Evolutionary conservation across 2,888 invertebrate species (phyloP), one percentile per base, ranked within the genome.

Genomic region (Falcaria lacertinaria): DNA sequence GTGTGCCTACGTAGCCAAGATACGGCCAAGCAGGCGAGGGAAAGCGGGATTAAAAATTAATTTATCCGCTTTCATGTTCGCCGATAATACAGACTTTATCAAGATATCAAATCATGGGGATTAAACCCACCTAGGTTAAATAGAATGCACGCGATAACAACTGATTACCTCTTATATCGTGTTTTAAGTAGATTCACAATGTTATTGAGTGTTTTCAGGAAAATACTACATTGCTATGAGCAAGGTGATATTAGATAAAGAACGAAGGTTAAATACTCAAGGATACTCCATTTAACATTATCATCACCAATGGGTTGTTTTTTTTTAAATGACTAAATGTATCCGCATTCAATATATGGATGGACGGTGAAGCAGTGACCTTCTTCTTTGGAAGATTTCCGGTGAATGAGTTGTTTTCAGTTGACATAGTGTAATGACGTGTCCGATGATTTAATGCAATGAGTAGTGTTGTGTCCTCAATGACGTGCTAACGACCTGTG

Each of bases 401-500:
- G 70, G 67, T 54, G 57, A 45, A 54, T 53, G 54, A 51, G 45
- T 51, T 47, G 51, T 51, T 52, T 44, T 47, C 41, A 65, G 51
- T 72, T 67, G 67, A 57, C 55, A 41, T 50, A 51, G 45, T 46
- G 54, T 75, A 74, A 80, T 75, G 70, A 69, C 55, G 58, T 50
- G 57, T 60, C 63, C 64, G 58, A 61, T 71, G 72, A 76, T 75
- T 78, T 74, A 73, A 79, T 74, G 63, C 60, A 62, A 68, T 56
- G 55, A 58, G 51, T 59, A 50, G 39, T 47, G 37, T 25, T 63
- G 57, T 68, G 67, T 74, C 62, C 64, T 68, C 73, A 76, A 80
- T 76, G 80, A 83, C 68, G 76, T 81, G 86, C 76, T 87, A 89
- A 89, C 80, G 83, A 87, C 84, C 86, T 84, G 87, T 85, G 85